A percentile compares a stretch with the other conserved stretches of the same genome.
These are phyloP conservation scores for Grapholita molesta DNA, from an alignment of 1,140 invertebrate species.

Conservation along the genomic window DNA sequence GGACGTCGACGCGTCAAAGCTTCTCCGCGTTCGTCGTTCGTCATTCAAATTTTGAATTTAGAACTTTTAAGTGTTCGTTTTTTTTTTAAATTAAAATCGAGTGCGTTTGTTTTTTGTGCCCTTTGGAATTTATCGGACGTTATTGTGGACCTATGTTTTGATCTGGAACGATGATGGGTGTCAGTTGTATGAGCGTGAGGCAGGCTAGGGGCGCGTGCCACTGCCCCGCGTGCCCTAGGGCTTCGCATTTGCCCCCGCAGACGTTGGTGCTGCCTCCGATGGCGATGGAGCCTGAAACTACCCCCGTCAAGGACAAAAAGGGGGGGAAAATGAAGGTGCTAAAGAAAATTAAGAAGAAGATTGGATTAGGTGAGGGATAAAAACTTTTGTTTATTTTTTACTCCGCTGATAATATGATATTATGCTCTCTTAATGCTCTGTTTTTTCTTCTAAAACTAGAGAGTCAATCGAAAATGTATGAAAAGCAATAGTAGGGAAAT, in stretches of 20 bases:
- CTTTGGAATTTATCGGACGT: slow-evolving; percentile 17
- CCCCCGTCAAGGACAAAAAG: slow-evolving; percentile 68
- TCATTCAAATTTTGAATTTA: background rate
- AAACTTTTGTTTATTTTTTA: slow-evolving; percentile 20
- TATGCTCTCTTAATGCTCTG: too few relatives aligned
- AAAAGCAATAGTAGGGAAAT: too few relatives aligned
- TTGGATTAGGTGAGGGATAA: slow-evolving; percentile 66
- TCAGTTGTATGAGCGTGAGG: slow-evolving; percentile 67
- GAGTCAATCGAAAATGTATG: too few relatives aligned
- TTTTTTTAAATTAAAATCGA: background rate
- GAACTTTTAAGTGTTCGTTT: background rate
- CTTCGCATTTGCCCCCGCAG: slow-evolving; percentile 58
- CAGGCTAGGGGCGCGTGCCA: slow-evolving; percentile 64
- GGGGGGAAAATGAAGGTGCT: slow-evolving; percentile 75
- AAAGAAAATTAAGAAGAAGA: slow-evolving; percentile 76
- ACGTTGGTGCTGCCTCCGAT: slow-evolving; percentile 66
- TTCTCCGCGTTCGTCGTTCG: background rate
- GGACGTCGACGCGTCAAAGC: slow-evolving; percentile 41
- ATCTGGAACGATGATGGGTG: slow-evolving; percentile 66
- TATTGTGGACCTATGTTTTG: slow-evolving; percentile 21
- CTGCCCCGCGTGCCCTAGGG: slow-evolving; percentile 68
- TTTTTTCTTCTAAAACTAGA: too few relatives aligned
- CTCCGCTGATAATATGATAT: too few relatives aligned
- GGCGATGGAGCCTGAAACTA: slow-evolving; percentile 64
- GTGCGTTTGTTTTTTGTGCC: background rate